Evolutionary conservation across 2,888 invertebrate genomes (phyloP), one percentile per base, ranked within the genome.

Genomic region (Sturmia bella): DNA sequence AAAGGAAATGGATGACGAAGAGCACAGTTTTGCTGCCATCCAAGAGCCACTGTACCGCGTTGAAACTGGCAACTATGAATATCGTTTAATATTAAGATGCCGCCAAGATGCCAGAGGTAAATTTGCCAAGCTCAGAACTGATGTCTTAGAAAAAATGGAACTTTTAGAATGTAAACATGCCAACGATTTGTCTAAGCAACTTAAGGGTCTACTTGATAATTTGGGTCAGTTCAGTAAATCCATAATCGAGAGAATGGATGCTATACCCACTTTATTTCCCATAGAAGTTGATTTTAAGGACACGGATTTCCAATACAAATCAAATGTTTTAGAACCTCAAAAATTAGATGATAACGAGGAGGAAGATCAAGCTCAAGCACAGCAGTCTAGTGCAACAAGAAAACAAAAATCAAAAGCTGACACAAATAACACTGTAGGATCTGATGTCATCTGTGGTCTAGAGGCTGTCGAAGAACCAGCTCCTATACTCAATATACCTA

Each of bases 1-100:
- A 0, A 99, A 99, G 90, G 99, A 99, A 91, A 96, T 99, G 97
- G 99, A 99, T 86, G 99, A 99, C 88, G 99, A 99, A 89, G 99
- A 99, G 87, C 97, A 98, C 85, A 97, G 96, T 56, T 99, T 96
- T 88, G 96, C 95, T 6, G 95, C 96, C 0, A 88, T 99, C 13
- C 98, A 99, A 88, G 99, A 99, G 89, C 98, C 99, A 0, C 91
- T 99, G 43, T 99, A 99, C 89, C 93, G 99, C 50, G 98, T 99
- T 0, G 99, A 99, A 91, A 99, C 99, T 0, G 99, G 99, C 54
- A 99, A 99, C 90, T 99, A 99, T 91, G 99, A 99, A 90, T 99
- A 99, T 91, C 94, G 99, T 92, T 91, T 99, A 73, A 96, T 99
- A 68, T 92, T 99, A 7, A 94, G 99, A 72, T 99, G 99, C 89